Evolutionary conservation across 2,888 invertebrate species (phyloP).

Genomic region (Hoplodrina ambigua): DNA sequence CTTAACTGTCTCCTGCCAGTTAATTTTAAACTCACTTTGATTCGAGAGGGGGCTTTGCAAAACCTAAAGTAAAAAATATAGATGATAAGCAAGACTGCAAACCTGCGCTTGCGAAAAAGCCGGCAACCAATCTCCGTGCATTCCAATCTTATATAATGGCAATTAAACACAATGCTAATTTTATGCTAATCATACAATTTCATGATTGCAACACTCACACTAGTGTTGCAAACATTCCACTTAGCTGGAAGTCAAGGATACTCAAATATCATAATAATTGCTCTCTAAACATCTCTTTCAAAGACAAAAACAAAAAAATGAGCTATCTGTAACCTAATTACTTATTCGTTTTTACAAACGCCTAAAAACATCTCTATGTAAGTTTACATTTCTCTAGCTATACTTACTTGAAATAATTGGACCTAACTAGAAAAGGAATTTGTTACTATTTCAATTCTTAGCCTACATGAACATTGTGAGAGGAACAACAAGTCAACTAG

Average conservation of each 20-base stretch:
- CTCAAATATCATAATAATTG: neutral
- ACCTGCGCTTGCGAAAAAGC: neutral
- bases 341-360: constrained; percentile 19
- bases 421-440: constrained; percentile 20
- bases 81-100: neutral
- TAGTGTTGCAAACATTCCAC: constrained; percentile 8
- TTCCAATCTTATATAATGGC: constrained; percentile 7
- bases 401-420: constrained; percentile 29
- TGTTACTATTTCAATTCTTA: constrained; percentile 29
- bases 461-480: constrained; percentile 8
- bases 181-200: constrained; percentile 4
- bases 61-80: neutral
- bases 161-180: constrained; percentile 4
- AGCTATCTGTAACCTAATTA: constrained; percentile 4
- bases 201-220: constrained; percentile 6
- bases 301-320: constrained; percentile 10
- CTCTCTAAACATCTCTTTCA: neutral
- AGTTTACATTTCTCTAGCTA: constrained; percentile 41
- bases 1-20: neutral
- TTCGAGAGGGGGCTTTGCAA: neutral
- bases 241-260: neutral
- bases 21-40: neutral
- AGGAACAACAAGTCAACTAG: constrained; percentile 17
- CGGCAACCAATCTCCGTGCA: neutral
- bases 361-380: constrained; percentile 15